These are phyloP conservation scores for Pheosia tremula DNA, from an alignment of 2,888 invertebrate species.

Conservation along the genomic window DNA sequence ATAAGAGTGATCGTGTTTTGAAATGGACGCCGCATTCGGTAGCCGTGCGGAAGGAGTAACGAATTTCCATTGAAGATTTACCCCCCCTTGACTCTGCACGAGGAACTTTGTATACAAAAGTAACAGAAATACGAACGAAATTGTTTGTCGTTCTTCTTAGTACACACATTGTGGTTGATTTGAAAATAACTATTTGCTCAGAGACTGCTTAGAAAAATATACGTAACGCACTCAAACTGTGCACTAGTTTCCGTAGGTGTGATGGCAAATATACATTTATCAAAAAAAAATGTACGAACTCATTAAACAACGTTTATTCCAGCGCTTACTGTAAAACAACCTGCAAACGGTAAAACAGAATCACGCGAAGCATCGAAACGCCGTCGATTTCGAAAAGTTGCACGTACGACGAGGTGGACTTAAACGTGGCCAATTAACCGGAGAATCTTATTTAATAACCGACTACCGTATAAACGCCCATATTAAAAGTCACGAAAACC, in stretches of 20 bases:
- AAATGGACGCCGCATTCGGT: slow-evolving; percentile 76
- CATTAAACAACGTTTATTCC: slow-evolving; percentile 51
- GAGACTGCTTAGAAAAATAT: background rate
- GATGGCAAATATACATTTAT: slow-evolving; percentile 29
- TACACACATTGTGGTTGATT: background rate
- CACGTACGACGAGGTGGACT: slow-evolving; percentile 57
- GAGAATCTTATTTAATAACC: slow-evolving; percentile 75
- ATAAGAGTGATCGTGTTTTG: slow-evolving; percentile 77
- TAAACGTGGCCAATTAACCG: slow-evolving; percentile 71
- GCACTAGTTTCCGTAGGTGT: slow-evolving; percentile 5
- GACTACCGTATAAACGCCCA: slow-evolving; percentile 74
- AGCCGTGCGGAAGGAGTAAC: slow-evolving; percentile 70
- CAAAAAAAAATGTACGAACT: slow-evolving; percentile 37
- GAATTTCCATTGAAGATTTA: slow-evolving; percentile 70
- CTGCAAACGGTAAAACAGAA: slow-evolving; percentile 54
- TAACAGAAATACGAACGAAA: background rate
- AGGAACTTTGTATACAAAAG: background rate
- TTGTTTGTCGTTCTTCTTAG: background rate
- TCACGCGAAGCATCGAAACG: slow-evolving; percentile 54
- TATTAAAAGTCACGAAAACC: slow-evolving; percentile 72
- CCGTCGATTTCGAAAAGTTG: slow-evolving; percentile 57
- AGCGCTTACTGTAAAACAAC: slow-evolving; percentile 54
- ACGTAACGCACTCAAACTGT: background rate
- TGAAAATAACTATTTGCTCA: background rate
- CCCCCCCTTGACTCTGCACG: slow-evolving; percentile 25